These are phyloP conservation scores for Poeciliopsis gracilis DNA, from an alignment of 2,797 vertebrate species.

Conservation along the genomic window DNA sequence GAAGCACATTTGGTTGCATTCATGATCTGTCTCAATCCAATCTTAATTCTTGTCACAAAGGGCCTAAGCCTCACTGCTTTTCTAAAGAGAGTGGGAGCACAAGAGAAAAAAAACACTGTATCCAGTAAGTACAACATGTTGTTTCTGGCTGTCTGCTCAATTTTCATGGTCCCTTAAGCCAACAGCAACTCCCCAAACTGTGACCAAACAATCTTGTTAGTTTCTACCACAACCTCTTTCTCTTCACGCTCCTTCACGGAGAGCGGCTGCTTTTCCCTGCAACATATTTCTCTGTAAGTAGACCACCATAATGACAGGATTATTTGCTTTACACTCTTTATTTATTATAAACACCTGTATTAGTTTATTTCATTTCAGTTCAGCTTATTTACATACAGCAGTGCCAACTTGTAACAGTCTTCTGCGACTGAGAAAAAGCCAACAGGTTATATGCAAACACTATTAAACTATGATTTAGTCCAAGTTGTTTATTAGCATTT, in stretches of 20 bases:
- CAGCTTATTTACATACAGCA: not conserved
- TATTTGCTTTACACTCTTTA: not conserved
- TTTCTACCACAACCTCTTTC: slow-evolving; percentile 43
- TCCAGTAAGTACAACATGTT: slow-evolving; percentile 33
- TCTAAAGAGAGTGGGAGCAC: not conserved
- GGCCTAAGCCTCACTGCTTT: slow-evolving; percentile 6
- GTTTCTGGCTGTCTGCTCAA: slow-evolving; percentile 50
- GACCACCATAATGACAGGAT: slow-evolving; percentile 1
- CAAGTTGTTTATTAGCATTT: not conserved
- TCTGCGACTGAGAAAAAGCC: not conserved
- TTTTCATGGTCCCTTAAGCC: slow-evolving; percentile 53
- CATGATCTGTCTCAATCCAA: slow-evolving; percentile 21
- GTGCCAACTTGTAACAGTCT: not conserved
- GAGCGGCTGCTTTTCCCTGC: not conserved
- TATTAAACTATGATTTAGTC: not conserved
- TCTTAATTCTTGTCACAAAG: slow-evolving; percentile 34
- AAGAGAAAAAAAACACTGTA: not conserved
- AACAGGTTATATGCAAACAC: not conserved
- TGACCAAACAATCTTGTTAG: slow-evolving; percentile 73
- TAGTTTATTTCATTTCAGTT: not conserved
- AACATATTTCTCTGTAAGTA: not conserved
- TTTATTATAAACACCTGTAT: not conserved
- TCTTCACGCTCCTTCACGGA: not conserved
- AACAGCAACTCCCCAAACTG: slow-evolving; percentile 56
- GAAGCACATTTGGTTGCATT: slow-evolving; percentile 31